A percentile compares a stretch with the other conserved stretches of the same genome.
These are phyloP conservation scores for Petrocephalus zakoni DNA, from an alignment of 2,113 vertebrate genomes.

Conservation along the genomic window DNA sequence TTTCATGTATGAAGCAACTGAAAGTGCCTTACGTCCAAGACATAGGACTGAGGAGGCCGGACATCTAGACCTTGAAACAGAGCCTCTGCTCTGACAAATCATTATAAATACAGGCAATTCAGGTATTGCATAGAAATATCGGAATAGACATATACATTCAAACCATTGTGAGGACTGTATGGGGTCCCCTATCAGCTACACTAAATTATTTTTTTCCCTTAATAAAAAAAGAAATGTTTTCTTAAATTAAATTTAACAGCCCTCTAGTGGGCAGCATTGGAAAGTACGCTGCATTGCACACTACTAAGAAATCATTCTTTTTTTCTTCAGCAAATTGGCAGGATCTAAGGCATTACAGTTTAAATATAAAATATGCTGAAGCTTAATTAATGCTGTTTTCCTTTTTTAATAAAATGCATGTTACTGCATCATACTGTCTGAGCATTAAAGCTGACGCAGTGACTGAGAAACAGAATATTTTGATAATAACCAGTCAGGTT, in stretches of 20 bases:
- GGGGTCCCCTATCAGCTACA: not conserved
- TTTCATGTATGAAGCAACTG: not conserved
- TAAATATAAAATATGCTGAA: constrained; percentile 3
- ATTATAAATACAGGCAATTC: not conserved
- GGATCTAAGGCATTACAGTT: not conserved
- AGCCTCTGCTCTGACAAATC: not conserved
- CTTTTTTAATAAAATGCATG: constrained; percentile 2
- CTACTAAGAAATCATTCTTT: not conserved
- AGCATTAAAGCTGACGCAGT: not conserved
- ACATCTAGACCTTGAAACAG: not conserved
- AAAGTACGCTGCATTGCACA: not conserved
- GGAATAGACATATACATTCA: not conserved
- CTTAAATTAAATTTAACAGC: not conserved
- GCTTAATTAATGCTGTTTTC: not conserved
- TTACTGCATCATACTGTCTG: not conserved
- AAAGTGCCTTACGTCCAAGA: not conserved
- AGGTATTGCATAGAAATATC: not conserved
- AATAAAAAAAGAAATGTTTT: not conserved
- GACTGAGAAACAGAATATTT: not conserved
- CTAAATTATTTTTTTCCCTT: not conserved
- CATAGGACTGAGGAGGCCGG: not conserved
- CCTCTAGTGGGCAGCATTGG: not conserved
- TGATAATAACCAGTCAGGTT: not conserved
- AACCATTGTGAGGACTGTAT: not conserved
- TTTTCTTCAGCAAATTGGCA: not conserved